A percentile compares a stretch with the other conserved stretches of the same genome.
phyloP scores from a whole-genome alignment of 2,888 invertebrate species.

The Cataglyphis livida region DNA sequence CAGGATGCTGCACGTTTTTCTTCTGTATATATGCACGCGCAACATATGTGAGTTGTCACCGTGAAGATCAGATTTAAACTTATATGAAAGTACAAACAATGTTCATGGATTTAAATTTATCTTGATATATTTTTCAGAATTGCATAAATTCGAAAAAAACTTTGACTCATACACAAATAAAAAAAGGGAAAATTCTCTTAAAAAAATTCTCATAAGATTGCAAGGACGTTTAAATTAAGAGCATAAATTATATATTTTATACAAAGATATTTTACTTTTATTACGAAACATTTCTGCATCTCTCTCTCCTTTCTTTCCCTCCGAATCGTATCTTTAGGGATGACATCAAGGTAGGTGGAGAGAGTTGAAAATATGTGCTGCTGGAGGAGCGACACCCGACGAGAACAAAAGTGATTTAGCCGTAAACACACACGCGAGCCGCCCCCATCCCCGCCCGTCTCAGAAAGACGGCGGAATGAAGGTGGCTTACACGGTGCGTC shows the following conservation, averaged over 20 bases:
- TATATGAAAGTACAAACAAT: neutral
- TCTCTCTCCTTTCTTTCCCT: conserved; percentile 32
- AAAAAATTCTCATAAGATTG: neutral
- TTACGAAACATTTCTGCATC: neutral
- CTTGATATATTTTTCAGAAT: conserved; percentile 3
- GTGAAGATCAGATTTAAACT: conserved; percentile 25
- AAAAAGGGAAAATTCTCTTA: neutral
- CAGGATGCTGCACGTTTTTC: conserved; percentile 43
- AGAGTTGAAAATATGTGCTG: conserved; percentile 67
- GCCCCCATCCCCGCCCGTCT: neutral
- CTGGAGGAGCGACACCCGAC: conserved; percentile 69
- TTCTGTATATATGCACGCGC: conserved; percentile 16
- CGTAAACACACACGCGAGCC: conserved; percentile 74
- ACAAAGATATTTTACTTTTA: neutral
- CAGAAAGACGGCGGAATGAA: conserved; percentile 44
- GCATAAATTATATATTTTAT: neutral
- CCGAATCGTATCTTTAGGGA: conserved; percentile 39
- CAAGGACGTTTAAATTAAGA: neutral
- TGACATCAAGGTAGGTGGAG: neutral
- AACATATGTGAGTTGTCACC: neutral
- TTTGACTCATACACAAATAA: neutral
- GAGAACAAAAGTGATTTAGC: conserved; percentile 80
- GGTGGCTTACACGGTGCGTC: conserved; percentile 56
- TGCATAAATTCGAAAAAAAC: neutral
- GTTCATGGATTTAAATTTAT: conserved; percentile 9